phyloP scores from a whole-genome alignment of 2,113 vertebrate genomes.

The Catagonus wagneri region DNA sequence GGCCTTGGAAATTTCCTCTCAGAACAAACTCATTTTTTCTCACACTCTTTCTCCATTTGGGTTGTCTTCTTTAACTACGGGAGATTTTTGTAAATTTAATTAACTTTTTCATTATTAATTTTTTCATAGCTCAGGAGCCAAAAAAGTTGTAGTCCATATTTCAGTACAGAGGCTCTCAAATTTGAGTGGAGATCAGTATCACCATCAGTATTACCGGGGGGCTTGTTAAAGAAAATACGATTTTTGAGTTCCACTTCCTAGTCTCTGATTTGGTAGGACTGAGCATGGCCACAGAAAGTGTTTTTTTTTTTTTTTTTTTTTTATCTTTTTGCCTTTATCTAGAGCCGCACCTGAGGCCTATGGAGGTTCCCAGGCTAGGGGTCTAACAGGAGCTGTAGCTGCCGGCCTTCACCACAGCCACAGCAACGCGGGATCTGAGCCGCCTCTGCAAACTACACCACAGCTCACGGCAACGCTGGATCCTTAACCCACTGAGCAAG shows the following conservation, averaged over 20 bases:
- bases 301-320: too few species aligned
- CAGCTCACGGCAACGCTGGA: too few species aligned
- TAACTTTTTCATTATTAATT: background rate
- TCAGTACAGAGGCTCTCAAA: background rate
- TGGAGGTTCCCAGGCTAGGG: too few species aligned
- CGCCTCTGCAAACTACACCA: too few species aligned
- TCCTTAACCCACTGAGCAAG: too few species aligned
- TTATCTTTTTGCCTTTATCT: too few species aligned
- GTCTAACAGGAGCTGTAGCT: too few species aligned
- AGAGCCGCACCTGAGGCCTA: too few species aligned
- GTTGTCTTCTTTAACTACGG: background rate
- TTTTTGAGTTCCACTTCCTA: background rate
- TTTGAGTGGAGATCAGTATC: background rate
- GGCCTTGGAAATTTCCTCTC: background rate
- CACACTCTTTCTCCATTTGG: background rate
- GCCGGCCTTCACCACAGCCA: too few species aligned
- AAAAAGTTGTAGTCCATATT: background rate
- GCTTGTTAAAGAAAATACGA: background rate
- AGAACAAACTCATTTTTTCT: background rate
- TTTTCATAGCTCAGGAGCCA: background rate
- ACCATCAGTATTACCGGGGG: too few species aligned
- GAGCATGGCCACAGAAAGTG: background rate
- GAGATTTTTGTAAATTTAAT: background rate
- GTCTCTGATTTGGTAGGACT: background rate
- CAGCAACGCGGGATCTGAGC: too few species aligned